Percentiles rank a stretch among this genome's conserved stretches.
Evolutionary conservation across 2,113 vertebrate species (phyloP).

Genomic region (Phasianus colchicus): DNA sequence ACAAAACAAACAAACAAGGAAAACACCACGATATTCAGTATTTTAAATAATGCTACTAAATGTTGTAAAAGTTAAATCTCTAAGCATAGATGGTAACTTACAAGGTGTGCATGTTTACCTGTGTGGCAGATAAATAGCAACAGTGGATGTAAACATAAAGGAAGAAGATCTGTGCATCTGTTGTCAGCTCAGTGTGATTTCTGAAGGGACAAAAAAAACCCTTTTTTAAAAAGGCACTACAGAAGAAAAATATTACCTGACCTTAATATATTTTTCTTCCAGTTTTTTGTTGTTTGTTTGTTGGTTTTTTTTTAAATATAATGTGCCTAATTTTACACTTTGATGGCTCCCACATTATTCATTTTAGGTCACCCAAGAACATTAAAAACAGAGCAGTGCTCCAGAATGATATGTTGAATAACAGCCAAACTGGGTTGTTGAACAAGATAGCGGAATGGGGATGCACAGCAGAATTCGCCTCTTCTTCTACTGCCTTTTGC

Average conservation of each 20-base stretch:
- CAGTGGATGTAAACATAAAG: background rate
- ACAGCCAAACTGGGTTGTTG: background rate
- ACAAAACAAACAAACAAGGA: background rate
- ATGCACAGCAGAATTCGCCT: background rate
- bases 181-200: background rate
- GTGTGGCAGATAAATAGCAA: background rate
- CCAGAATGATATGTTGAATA: background rate
- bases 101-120: background rate
- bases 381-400: background rate
- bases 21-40: background rate
- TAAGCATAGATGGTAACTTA: background rate
- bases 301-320: background rate
- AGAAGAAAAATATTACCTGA: background rate
- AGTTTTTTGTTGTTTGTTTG: no score
- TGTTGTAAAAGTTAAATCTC: background rate
- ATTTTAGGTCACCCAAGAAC: background rate
- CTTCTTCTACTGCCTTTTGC: background rate
- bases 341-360: background rate
- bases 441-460: accelerated
- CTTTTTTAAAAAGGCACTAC: background rate
- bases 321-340: background rate
- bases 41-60: background rate
- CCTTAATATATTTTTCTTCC: background rate
- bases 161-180: background rate
- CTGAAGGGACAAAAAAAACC: background rate